phyloP scores from a whole-genome alignment of 2,797 vertebrate genomes.

The Furcifer pardalis region DNA sequence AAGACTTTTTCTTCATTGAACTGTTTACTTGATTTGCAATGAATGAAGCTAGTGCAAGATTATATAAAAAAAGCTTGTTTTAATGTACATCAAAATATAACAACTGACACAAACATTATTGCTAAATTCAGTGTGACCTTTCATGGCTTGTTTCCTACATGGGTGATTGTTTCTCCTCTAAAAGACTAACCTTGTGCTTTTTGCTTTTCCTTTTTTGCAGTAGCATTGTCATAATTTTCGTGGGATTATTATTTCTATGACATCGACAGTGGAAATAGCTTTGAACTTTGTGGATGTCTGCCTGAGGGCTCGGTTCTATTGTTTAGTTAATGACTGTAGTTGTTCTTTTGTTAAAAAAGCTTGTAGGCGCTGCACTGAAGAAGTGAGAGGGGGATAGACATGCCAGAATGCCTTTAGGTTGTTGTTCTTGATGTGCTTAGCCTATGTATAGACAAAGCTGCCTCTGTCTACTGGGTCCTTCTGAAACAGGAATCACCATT shows the following conservation, averaged over 20 bases:
- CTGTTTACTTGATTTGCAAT: background rate
- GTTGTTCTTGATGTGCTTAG: background rate
- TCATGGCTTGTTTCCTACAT: background rate
- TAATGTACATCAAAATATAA: background rate
- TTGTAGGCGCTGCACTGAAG: background rate
- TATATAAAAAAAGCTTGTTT: conserved; percentile 1
- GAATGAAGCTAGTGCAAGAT: background rate
- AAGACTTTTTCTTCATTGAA: background rate
- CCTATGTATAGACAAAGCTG: background rate
- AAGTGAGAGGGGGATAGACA: background rate
- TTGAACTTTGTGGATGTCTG: conserved; percentile 11
- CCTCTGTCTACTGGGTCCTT: too few relatives aligned
- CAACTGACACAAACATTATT: conserved; percentile 8
- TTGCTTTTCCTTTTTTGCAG: conserved; percentile 19
- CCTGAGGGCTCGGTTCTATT: conserved; percentile 6
- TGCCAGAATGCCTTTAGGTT: background rate
- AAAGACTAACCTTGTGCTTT: background rate
- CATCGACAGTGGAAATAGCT: conserved; percentile 17
- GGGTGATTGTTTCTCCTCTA: background rate
- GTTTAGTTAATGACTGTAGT: conserved; percentile 11
- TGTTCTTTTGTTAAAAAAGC: background rate
- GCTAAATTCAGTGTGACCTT: background rate
- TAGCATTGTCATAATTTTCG: background rate
- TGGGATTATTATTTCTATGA: background rate
- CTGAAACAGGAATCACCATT: background rate